phyloP scores from a whole-genome alignment of 2,888 invertebrate species.

The Oscheius onirici region DNA sequence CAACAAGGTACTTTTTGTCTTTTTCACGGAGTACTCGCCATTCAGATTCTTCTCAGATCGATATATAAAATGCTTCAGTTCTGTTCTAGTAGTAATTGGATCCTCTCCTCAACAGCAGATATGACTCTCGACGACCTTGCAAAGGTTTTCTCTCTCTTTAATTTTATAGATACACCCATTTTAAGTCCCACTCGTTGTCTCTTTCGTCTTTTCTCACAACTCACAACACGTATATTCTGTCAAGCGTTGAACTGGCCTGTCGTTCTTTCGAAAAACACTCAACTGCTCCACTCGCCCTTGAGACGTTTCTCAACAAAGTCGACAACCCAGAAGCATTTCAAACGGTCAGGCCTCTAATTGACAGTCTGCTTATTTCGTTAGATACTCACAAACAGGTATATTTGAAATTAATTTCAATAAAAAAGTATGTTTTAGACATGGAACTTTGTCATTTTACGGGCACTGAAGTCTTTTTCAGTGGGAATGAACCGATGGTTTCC shows the following conservation, averaged over 20 bases:
- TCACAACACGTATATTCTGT: constrained; percentile 17
- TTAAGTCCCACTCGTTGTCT: not conserved
- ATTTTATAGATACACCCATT: too few relatives aligned
- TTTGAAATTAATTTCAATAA: not conserved
- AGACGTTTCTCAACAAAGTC: constrained; percentile 38
- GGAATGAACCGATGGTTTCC: constrained; percentile 48
- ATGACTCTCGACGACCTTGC: constrained; percentile 4
- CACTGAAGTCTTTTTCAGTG: constrained; percentile 41
- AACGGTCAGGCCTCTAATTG: constrained; percentile 34
- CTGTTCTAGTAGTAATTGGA: constrained; percentile 20
- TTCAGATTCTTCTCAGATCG: not conserved
- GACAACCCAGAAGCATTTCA: constrained; percentile 40
- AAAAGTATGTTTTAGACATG: constrained; percentile 27
- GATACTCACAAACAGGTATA: constrained; percentile 46
- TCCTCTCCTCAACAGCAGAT: not conserved
- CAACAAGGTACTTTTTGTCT: constrained; percentile 7
- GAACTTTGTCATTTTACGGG: constrained; percentile 40
- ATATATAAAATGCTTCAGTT: constrained; percentile 19
- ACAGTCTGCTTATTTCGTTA: constrained; percentile 47
- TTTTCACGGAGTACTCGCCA: not conserved
- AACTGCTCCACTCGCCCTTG: constrained; percentile 44
- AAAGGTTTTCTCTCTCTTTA: not conserved
- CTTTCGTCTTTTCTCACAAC: not conserved
- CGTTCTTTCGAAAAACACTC: not conserved
- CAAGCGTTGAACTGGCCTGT: constrained; percentile 10